Base-by-base conservation (phyloP, 2,888 invertebrate genomes). In the Leucoma salicis region DNA sequence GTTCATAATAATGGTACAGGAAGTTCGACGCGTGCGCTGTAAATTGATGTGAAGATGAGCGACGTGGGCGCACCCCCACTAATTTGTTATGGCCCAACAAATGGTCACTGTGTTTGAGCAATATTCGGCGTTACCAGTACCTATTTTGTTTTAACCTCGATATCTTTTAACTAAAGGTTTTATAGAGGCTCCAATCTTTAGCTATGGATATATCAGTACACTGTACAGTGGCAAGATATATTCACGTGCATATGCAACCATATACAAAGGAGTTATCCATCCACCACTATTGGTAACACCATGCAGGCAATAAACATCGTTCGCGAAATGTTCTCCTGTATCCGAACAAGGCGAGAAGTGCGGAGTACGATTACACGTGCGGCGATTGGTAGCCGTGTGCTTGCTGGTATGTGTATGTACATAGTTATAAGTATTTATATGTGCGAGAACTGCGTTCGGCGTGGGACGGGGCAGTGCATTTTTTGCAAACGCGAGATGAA, bases 381-480 rank as follows among this genome's bases (percentile, higher is more conserved):
- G 66, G 72, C 67, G 73, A 84, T 83, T 80, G 82, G 82, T 71
- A 75, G 76, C 75, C 64, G 67, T 70, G 63, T 65, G 70, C 67
- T 70, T 66, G 70, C 67, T 70, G 58, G 57, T 66, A 74, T 76
- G 72, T 70, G 66, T 63, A 68, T 67, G 64, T 68, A 70, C 60
- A 67, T 14, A 14, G 7, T 5, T 29, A 29, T 29, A 55, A 68
- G 59, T 70, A 67, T 69, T 51, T 54, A 67, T 66, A 60, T 79
- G 82, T 80, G 81, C 78, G 79, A 70, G 81, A 76, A 75, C 71
- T 82, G 78, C 77, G 80, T 82, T 83, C 74, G 72, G 77, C 80
- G 88, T 86, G 87, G 86, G 87, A 82, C 78, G 86, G 74, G 77
- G 72, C 86, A 82, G 69, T 89, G 86, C 87, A 89, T 86, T 89